These are phyloP conservation scores for Sebastes diaconus DNA, from an alignment of 2,797 vertebrate genomes.

Conservation along the genomic window DNA sequence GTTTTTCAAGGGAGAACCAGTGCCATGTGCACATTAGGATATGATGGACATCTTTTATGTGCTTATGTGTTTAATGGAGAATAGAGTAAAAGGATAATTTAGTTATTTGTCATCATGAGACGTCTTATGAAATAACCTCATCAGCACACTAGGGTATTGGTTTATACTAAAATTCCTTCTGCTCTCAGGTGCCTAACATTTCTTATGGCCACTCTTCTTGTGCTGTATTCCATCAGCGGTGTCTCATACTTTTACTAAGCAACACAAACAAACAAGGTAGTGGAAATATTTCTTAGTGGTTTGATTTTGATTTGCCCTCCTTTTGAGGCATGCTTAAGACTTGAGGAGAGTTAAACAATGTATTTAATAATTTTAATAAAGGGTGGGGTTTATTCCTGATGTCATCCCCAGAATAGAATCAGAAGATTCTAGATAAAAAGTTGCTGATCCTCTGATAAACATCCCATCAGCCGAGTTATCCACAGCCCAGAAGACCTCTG, in stretches of 20 bases:
- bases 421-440: neutral
- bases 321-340: neutral
- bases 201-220: neutral
- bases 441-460: neutral
- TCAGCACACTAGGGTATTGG: neutral
- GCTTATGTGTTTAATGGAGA: too few species aligned
- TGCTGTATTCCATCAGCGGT: too few species aligned
- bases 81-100: neutral
- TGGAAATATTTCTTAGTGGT: neutral
- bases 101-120: neutral
- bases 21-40: neutral
- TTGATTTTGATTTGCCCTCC: neutral
- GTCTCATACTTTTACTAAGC: neutral
- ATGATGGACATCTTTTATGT: neutral
- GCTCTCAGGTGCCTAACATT: neutral
- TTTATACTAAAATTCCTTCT: neutral
- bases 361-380: neutral
- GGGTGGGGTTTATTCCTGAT: neutral
- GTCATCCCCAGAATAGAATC: neutral
- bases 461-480: neutral
- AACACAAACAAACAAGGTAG: neutral
- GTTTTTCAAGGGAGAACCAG: too few species aligned
- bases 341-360: neutral
- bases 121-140: neutral
- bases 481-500: neutral